A percentile compares a stretch with the other conserved stretches of the same genome.
Conservation (phyloP, 2,888 invertebrate species). For the Elaeidobius kamerunicus region DNA sequence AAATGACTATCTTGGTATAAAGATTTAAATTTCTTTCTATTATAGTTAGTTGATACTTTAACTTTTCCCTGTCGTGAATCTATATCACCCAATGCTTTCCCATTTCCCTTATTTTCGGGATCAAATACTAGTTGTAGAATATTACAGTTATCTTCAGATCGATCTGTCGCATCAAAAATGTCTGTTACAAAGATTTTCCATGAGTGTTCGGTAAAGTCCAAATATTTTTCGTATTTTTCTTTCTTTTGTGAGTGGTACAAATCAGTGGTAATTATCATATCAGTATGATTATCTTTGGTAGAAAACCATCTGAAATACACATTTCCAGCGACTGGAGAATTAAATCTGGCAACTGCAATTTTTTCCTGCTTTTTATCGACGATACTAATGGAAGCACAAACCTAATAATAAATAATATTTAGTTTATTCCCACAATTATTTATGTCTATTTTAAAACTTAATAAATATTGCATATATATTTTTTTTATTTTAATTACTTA, state of each 20-base stretch:
- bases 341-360: constrained; percentile 74
- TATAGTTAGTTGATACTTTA: constrained; percentile 64
- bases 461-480: too few species aligned
- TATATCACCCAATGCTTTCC: constrained; percentile 75
- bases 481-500: too few species aligned
- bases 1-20: too few species aligned
- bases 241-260: constrained; percentile 64
- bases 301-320: constrained; percentile 72
- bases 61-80: constrained; percentile 73
- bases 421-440: too few species aligned
- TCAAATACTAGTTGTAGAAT: constrained; percentile 82
- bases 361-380: constrained; percentile 68
- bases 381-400: constrained; percentile 73
- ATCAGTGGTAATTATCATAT: constrained; percentile 76
- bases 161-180: constrained; percentile 72
- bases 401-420: constrained; percentile 39
- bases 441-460: too few species aligned
- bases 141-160: constrained; percentile 75
- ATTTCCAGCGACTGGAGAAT: constrained; percentile 71
- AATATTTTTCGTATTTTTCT: constrained; percentile 51
- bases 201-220: constrained; percentile 67
- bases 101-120: constrained; percentile 65
- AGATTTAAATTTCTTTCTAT: constrained; percentile 52
- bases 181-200: constrained; percentile 92
- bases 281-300: constrained; percentile 57